Percentiles rank a stretch among this genome's conserved stretches.
Evolutionary conservation across 2,113 vertebrate species (phyloP).

Genomic region (Eublepharis macularius): DNA sequence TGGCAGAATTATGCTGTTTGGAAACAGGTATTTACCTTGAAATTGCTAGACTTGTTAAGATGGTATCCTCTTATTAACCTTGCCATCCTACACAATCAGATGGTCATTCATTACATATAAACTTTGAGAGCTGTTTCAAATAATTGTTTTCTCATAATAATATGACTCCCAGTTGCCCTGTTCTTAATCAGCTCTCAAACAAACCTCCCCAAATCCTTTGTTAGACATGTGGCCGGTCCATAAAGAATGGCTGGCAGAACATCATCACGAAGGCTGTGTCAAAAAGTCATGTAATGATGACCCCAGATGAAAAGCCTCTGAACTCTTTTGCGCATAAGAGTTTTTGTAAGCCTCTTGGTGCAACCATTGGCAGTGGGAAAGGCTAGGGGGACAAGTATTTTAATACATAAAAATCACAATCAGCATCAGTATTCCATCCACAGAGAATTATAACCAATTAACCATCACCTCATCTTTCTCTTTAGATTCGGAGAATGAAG

Average conservation of each 20-base stretch:
- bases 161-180: neutral
- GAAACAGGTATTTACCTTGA: slow-evolving; percentile 62
- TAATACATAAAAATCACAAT: no score
- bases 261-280: neutral
- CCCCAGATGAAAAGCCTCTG: neutral
- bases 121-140: neutral
- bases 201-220: neutral
- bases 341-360: no score
- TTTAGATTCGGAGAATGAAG: slow-evolving; percentile 1
- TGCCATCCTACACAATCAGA: neutral
- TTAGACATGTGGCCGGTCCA: neutral
- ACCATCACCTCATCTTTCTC: slow-evolving; percentile 12
- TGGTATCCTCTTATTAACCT: slow-evolving; percentile 18
- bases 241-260: neutral
- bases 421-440: neutral
- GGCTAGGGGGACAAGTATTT: no score
- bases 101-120: neutral
- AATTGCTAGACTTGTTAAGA: neutral
- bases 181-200: neutral
- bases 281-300: neutral
- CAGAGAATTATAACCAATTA: neutral
- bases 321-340: no score
- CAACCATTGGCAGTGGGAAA: no score
- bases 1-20: slow-evolving; percentile 36
- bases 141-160: neutral